Base-by-base conservation (phyloP, 2,888 invertebrate species). In the Netelia virgata region DNA sequence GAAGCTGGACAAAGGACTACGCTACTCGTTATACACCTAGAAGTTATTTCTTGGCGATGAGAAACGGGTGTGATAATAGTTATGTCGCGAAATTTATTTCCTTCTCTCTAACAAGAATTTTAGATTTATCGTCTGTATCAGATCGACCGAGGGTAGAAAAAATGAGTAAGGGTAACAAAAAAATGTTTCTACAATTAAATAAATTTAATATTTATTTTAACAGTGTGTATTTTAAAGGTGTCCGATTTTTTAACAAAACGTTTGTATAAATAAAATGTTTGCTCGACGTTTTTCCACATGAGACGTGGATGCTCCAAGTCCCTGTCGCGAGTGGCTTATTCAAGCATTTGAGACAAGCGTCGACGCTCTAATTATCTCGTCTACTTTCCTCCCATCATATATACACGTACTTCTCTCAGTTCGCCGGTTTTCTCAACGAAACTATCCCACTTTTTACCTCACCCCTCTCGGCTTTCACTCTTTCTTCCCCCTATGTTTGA, bases 281-380 rank as follows among this genome's bases (percentile, higher is more conserved):
- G 28, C 28, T 2, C 5, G 3, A 28, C 5, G 28, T 28, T 28
- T 28, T 28, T 5, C 28, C 28, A 28, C 28, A 5, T 28, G 53
- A 78, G 43, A 68, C 68, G 28, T 5, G 28, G 28, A 28, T 5
- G 20, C 6, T 23, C 57, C 57, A 57, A 53, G 20, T 6, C 53
- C 53, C 16, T 36, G 5, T 61, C 70, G 9, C 70, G 41, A 50
- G 77, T 36, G 41, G 78, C 53, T 78, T 78, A 36, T 70, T 69
- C 72, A 11, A 11, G 43, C 69, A 55, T 69, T 73, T 63, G 50
- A 73, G 55, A 20, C 61, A 47, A 74, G 28, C 80, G 73, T 66
- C 73, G 80, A 80, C 18, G 36, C 36, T 69, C 57, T 78, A 74
- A 83, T 74, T 78, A 69, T 78, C 83, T 74, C 64, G 20, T 50